These are phyloP conservation scores for Hyposoter dolosus DNA, from an alignment of 2,888 invertebrate genomes.

Conservation along the genomic window DNA sequence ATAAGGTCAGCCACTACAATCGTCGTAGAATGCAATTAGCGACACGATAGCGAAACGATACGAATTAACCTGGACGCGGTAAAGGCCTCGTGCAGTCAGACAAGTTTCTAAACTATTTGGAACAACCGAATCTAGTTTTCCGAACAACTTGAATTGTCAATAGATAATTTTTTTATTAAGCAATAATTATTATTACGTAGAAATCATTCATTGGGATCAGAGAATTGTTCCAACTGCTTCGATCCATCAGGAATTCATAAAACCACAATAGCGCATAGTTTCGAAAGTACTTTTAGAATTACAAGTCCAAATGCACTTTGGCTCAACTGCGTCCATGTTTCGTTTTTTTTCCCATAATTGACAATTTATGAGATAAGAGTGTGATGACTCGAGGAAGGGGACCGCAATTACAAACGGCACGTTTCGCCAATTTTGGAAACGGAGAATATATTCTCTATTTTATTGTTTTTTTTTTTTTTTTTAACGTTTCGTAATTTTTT, in stretches of 20 bases:
- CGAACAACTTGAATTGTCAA: neutral
- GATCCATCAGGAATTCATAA: neutral
- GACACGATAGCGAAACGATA: conserved; percentile 29
- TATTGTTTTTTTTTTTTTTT: neutral
- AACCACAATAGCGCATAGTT: neutral
- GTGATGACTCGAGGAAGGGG: neutral
- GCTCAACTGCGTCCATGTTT: neutral
- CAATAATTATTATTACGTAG: neutral
- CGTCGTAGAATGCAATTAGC: conserved; percentile 24
- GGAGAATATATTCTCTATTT: neutral
- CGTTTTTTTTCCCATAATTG: neutral
- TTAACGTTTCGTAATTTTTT: neutral
- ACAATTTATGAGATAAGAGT: conserved; percentile 18
- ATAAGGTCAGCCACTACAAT: conserved; percentile 32
- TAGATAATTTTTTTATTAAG: neutral
- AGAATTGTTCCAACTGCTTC: neutral
- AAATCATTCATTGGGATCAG: neutral
- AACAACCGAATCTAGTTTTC: neutral
- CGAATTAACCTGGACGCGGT: neutral
- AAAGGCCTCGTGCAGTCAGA: neutral
- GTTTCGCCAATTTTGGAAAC: neutral
- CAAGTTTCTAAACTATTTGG: neutral
- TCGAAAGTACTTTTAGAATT: neutral
- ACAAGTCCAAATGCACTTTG: neutral
- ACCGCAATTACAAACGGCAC: neutral